These are phyloP conservation scores for Orthosia gracilis DNA, from an alignment of 2,888 invertebrate species.

Conservation along the genomic window DNA sequence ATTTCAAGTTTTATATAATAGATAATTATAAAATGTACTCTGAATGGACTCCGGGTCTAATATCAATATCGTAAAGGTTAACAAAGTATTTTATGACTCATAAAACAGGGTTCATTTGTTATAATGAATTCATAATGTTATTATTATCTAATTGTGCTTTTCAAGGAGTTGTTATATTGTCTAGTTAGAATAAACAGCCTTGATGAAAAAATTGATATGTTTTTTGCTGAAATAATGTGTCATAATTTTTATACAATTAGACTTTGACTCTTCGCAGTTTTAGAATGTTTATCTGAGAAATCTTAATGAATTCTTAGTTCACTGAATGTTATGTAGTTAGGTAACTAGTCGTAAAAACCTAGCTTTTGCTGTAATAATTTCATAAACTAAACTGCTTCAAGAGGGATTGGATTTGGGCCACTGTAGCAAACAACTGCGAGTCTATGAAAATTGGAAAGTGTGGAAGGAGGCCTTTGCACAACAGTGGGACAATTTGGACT, in stretches of 20 bases:
- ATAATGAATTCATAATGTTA: conserved; percentile 47
- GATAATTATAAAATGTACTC: not conserved
- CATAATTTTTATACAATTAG: conserved; percentile 1
- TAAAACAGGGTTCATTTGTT: conserved; percentile 43
- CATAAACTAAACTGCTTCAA: not conserved
- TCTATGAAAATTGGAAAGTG: not conserved
- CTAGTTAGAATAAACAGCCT: conserved; percentile 19
- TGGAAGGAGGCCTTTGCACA: not conserved
- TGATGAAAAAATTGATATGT: not conserved
- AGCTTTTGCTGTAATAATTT: not conserved
- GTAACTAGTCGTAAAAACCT: not conserved
- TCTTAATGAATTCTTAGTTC: not conserved
- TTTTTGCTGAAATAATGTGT: not conserved
- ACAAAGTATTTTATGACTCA: conserved; percentile 41
- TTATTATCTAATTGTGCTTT: conserved; percentile 34
- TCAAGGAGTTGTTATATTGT: conserved; percentile 26
- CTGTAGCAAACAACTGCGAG: no score
- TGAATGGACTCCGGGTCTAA: not conserved
- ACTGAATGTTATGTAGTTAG: not conserved
- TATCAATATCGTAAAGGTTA: conserved; percentile 27
- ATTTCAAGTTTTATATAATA: no score
- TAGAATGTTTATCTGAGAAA: not conserved
- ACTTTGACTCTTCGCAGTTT: not conserved
- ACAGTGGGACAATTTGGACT: not conserved
- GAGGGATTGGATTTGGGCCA: not conserved